These are phyloP conservation scores for Noturus placidus DNA, from an alignment of 2,113 vertebrate species.

Conservation along the genomic window DNA sequence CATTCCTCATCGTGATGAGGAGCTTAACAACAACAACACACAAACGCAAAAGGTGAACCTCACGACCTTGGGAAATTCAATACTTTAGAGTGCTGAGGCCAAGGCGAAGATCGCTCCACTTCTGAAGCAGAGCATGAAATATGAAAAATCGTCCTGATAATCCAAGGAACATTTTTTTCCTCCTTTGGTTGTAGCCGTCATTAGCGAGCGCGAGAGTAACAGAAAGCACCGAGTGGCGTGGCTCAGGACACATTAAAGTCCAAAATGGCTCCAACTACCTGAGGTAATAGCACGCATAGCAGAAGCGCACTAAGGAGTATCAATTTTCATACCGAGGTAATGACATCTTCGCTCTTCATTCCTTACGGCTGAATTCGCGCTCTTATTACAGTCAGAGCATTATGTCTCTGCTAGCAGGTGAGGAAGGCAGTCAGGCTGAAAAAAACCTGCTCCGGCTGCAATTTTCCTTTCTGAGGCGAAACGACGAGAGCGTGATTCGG, in stretches of 20 bases:
- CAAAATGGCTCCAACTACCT: constrained; percentile 14
- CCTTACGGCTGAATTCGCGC: constrained; percentile 6
- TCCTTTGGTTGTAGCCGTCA: constrained; percentile 10
- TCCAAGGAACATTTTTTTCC: constrained; percentile 47
- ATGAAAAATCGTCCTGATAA: constrained; percentile 63
- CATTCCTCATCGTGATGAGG: constrained; percentile 38
- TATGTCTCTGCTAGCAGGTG: background rate
- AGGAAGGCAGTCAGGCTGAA: background rate
- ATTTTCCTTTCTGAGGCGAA: background rate
- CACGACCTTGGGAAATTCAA: constrained; percentile 63
- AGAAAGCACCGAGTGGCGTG: constrained; percentile 1
- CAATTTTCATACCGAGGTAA: constrained; percentile 26
- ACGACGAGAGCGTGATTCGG: background rate
- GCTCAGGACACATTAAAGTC: constrained; percentile 15
- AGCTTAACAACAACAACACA: background rate
- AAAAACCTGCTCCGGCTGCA: background rate
- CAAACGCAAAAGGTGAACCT: constrained; percentile 56
- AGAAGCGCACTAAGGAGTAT: constrained; percentile 15
- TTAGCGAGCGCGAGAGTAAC: constrained; percentile 54
- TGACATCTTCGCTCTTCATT: constrained; percentile 17
- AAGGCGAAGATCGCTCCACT: constrained; percentile 57
- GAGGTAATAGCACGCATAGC: background rate
- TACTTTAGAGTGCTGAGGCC: constrained; percentile 61
- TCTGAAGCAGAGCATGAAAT: constrained; percentile 53
- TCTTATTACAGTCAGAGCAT: constrained; percentile 23